These are phyloP conservation scores for Augiades crinisus DNA, from an alignment of 2,888 invertebrate genomes.

Conservation along the genomic window DNA sequence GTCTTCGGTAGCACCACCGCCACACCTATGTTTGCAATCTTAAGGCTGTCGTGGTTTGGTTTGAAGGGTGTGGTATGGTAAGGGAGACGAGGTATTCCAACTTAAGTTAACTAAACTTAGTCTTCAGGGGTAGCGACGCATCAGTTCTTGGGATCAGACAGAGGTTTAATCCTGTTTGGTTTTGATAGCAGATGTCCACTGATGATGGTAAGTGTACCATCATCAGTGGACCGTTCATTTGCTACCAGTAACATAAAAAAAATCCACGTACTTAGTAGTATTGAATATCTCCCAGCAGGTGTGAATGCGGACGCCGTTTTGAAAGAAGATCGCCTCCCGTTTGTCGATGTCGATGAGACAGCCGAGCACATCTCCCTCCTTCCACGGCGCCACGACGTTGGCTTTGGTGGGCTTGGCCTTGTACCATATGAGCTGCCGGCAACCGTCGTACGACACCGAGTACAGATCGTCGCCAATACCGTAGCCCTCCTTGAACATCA, in stretches of 20 bases:
- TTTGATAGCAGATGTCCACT: no score
- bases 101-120: no score
- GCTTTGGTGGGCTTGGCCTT: conserved; percentile 87
- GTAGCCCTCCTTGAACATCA: conserved; percentile 97
- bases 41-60: no score
- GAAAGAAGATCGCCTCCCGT: conserved; percentile 88
- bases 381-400: conserved; percentile 84
- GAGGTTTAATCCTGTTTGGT: no score
- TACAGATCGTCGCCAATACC: conserved; percentile 97
- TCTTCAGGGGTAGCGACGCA: no score
- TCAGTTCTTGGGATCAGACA: no score
- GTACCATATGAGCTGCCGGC: conserved; percentile 94
- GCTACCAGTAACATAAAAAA: background rate
- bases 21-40: no score
- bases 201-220: no score
- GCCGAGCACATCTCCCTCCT: conserved; percentile 92
- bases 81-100: no score
- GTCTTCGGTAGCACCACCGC: no score
- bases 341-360: conserved; percentile 90
- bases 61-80: no score
- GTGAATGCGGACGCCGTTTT: conserved; percentile 88
- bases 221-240: no score
- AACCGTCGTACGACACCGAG: conserved; percentile 96
- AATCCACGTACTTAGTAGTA: conserved; percentile 83
- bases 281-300: conserved; percentile 88